Base-by-base conservation (phyloP, 2,113 vertebrate genomes). In the Vanacampus margaritifer region DNA sequence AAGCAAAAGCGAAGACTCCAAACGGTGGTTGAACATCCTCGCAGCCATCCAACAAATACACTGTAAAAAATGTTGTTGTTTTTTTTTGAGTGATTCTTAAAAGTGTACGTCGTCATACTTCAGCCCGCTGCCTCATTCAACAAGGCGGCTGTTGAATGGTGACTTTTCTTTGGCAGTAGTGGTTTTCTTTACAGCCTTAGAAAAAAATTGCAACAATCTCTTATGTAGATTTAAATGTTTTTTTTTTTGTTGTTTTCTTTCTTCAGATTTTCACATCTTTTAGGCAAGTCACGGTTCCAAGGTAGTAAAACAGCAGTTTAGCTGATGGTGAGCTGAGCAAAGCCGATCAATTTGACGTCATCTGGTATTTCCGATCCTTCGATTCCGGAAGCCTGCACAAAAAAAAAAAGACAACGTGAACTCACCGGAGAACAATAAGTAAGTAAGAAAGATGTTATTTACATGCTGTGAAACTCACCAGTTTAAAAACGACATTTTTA, bases 401-500 rank as follows among this genome's bases (percentile, higher is more conserved):
- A n/a, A n/a, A n/a, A n/a, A 57, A 73, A 48, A 56, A 73, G 57
- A 80, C 0, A 39, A 65, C 6, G 19, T 16, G 2, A 21, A 48
- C 7, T 21, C 21, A 21, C 14, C 43, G 17, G 43, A 17, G 43
- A 14, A 4, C 43, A 45, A 45, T 41, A 14, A 32, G 16, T 17
- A 6, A 19, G 43, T 46, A 14, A 45, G 41, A 8, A 50, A 14
- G 17, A 51, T 23, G 21, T 51, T 21, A 4, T 14, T 14, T 26
- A 6, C 23, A 5, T 24, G n/a, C 12, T 53, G 35, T 4, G 6
- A n/a, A 23, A 88, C 94, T 92, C 93, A 99, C 97, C 97, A 99
- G 93, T 87, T 94, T 99, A 90, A 99, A 99, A 88, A 96, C 98
- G 91, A 98, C 94, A 76, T 96, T 97, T 94, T 94, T 93, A 89